Conservation (phyloP, 2,888 invertebrate species). For the Portevinia maculata region DNA sequence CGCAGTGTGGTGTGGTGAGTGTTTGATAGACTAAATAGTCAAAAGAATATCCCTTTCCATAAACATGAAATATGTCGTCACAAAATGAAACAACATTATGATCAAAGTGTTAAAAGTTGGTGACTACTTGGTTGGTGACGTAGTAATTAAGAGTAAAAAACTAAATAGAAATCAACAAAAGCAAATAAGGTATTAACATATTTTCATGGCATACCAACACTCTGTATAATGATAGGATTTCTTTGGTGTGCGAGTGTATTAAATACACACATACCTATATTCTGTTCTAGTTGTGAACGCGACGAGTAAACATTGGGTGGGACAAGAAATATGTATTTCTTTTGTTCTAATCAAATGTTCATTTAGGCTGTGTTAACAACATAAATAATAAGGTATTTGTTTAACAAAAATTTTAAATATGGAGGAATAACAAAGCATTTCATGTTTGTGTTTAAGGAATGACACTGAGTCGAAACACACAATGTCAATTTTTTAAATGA, state of each 20-base stretch:
- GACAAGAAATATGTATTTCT: slow-evolving; percentile 10
- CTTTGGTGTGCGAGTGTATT: not conserved
- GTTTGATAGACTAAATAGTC: slow-evolving; percentile 14
- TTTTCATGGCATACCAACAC: not conserved
- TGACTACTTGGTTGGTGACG: no score
- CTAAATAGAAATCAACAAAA: not conserved
- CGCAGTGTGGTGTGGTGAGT: slow-evolving; percentile 1
- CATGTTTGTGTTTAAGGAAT: no score
- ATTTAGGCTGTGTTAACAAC: no score
- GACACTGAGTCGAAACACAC: no score
- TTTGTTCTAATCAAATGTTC: no score
- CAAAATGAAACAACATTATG: no score
- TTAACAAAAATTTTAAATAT: no score
- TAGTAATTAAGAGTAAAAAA: not conserved
- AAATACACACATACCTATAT: not conserved
- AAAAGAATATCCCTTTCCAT: slow-evolving; percentile 18
- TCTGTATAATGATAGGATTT: not conserved
- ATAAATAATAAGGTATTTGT: no score
- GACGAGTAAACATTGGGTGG: slow-evolving; percentile 29
- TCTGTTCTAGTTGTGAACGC: not conserved
- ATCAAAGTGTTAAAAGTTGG: slow-evolving; percentile 13
- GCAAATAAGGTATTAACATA: slow-evolving; percentile 7
- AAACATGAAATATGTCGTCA: slow-evolving; percentile 23
- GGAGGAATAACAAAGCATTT: no score
- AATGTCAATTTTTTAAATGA: no score